Evolutionary conservation across 2,113 vertebrate species (phyloP).

Genomic region (Platycercus adscitus): DNA sequence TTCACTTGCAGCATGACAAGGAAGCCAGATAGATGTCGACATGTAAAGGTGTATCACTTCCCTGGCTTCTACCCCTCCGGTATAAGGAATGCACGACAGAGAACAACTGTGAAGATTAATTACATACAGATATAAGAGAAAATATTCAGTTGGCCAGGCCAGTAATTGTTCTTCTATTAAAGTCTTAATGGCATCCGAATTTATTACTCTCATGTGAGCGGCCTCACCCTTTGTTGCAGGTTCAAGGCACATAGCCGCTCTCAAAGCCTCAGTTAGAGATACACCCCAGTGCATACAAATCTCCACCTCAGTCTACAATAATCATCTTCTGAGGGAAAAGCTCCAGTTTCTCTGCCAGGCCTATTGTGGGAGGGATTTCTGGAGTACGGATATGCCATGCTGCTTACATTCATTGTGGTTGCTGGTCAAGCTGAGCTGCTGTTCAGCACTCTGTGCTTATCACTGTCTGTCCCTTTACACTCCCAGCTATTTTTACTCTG

Average conservation of each 20-base stretch:
- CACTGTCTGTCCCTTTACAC: neutral
- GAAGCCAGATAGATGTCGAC: neutral
- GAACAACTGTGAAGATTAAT: neutral
- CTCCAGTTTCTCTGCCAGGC: neutral
- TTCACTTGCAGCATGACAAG: neutral
- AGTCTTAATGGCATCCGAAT: constrained; percentile 36
- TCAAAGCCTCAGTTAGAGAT: neutral
- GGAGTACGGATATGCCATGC: neutral
- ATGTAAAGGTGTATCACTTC: neutral
- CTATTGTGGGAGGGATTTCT: neutral
- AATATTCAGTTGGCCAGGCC: constrained; percentile 25
- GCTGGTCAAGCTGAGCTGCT: neutral
- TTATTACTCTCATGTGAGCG: constrained; percentile 46
- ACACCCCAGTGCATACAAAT: neutral
- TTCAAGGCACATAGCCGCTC: neutral
- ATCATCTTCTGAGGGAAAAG: neutral
- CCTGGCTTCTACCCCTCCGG: neutral
- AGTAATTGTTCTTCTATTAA: constrained; percentile 68
- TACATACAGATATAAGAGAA: constrained; percentile 16
- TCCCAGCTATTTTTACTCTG: neutral
- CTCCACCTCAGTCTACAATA: neutral
- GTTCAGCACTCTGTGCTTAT: neutral
- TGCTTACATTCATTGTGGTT: neutral
- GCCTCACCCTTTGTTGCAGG: neutral
- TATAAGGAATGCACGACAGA: neutral